Evolutionary conservation across 2,888 invertebrate genomes (phyloP), one percentile per base, ranked within the genome.

Genomic region (Pherbina coryleti): DNA sequence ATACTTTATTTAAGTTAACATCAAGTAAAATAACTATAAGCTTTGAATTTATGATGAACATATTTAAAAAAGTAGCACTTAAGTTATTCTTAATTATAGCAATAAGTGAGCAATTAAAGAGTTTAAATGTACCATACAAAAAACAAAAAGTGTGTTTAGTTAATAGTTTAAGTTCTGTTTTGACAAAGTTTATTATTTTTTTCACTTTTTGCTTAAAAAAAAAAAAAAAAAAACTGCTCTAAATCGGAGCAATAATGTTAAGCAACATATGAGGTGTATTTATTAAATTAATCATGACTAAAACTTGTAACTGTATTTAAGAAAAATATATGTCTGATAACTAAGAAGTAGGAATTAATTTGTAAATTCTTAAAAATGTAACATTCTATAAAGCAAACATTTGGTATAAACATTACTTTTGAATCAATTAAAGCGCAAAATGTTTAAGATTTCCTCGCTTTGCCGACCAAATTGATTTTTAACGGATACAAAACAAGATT

Each of bases 21-120:
- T 51, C 69, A 49, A 51, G 31, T 49, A 69, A 69, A 69, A 19
- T 69, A 51, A 22, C 8, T 51, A 14, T 69, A 69, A 49, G 69
- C 69, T 69, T 34, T 67, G 67, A 67, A 73, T 49, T 73, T 62
- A 73, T 71, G 34, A 62, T 62, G 28, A 73, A 25, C 19, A 74
- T 64, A 53, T 19, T 49, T 4, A 64, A 51, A 44, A 34, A 28
- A 70, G 25, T 44, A 70, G 44, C 37, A 34, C 67, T 67, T 67
- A 37, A 37, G 67, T 44, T 37, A 22, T n/a, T 37, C 7, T 66
- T 34, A 34, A 37, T 44, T 60, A 34, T 34, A 34, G 19, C 25
- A 19, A n/a, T 64, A 64, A 64, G 31, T 64, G 64, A 34, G 31
- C 17, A 31, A 64, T 64, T 34, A n/a, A 64, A 64, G 64, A 28